Evolutionary conservation across 92 coral and sea anemone genomes (phyloP), one percentile per base, ranked within the genome.

Genomic region (Epizoanthus fatuus): DNA sequence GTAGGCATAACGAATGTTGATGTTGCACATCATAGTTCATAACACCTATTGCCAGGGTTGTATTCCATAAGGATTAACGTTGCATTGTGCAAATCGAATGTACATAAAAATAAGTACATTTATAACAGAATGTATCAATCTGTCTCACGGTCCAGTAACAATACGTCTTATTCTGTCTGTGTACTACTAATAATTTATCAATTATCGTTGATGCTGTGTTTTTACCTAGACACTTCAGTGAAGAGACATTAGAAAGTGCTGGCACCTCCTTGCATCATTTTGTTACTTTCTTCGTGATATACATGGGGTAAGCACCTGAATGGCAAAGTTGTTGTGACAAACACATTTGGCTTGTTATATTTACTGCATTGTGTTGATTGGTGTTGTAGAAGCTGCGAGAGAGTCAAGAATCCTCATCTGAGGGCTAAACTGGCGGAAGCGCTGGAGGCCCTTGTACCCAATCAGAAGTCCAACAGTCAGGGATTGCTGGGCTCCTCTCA

Each of bases 361-460:
- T 44, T 53, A 54, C 39, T 9, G 29, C 6, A 2, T 58, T 0
- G 60, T 74, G 22, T 35, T 40, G 22, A n/a, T 3, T 8, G 42
- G 29, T 0, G 39, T 51, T 65, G 12, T 53, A 97, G 99, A 88
- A 97, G 98, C 57, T 89, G 96, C 37, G 95, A 93, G 47, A 90
- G 94, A 58, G 92, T 97, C 45, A 91, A 94, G 76, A 97, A 97
- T 53, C 99, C 99, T 51, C 99, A 97, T 85, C 90, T 97, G 32
- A 82, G 99, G 68, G 99, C 99, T 40, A 97, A 97, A 84, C 80
- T 97, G n/a, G 98, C 98, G 0, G 98, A 97, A 55, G 96, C 98
- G 0, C 88, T 97, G 51, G 98, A 95, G 47, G 94, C 97, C 22
- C 85, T 97, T 54, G 86, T 95, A 15, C 99, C 99, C 12, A 79